phyloP scores from a whole-genome alignment of 2,888 invertebrate genomes.

The Therioaphis trifolii region DNA sequence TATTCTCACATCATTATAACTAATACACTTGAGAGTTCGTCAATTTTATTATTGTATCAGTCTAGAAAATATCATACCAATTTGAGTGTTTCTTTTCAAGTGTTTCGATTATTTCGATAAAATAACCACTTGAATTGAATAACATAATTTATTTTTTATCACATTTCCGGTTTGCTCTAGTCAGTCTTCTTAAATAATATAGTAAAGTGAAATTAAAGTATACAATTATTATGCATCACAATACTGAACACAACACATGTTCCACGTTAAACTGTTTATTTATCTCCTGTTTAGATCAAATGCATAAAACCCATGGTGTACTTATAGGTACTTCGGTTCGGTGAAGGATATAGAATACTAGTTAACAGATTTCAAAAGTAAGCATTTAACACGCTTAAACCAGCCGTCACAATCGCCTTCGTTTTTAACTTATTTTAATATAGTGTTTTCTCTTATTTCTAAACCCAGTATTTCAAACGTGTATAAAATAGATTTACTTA shows the following conservation, averaged over 20 bases:
- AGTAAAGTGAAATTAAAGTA: not conserved
- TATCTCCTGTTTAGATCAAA: not conserved
- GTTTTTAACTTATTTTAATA: no score
- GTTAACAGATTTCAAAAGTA: not conserved
- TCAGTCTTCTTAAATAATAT: not conserved
- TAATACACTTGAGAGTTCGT: no score
- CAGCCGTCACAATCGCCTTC: no score
- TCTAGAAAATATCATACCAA: no score
- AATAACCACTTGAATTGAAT: not conserved
- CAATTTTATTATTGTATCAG: no score
- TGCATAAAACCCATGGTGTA: no score
- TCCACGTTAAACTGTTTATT: not conserved
- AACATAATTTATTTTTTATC: not conserved
- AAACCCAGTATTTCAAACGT: not conserved
- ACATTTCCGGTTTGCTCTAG: not conserved
- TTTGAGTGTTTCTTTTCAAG: not conserved
- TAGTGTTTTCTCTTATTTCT: not conserved
- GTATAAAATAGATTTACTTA: not conserved
- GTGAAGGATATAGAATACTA: not conserved
- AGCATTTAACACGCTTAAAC: not conserved
- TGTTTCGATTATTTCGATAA: not conserved
- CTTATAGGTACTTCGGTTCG: not conserved
- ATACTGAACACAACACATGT: not conserved
- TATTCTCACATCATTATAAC: no score
- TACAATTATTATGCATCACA: not conserved